Percentiles rank a stretch among this genome's conserved stretches.
Conservation (phyloP, 2,797 vertebrate genomes). For the Graptemys geographica region DNA sequence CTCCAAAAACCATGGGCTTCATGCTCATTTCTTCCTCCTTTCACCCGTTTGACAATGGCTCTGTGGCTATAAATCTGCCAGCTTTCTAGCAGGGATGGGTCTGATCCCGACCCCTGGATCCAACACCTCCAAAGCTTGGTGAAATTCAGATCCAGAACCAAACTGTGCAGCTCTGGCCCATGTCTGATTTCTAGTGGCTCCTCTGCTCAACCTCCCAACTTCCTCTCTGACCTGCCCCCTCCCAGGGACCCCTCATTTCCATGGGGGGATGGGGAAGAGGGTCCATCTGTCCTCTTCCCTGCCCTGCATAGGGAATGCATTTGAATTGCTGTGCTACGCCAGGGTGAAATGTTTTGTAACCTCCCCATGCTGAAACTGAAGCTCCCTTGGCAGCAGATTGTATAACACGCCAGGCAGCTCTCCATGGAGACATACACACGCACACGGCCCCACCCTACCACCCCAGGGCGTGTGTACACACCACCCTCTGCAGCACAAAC, state of each 20-base stretch:
- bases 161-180: background rate
- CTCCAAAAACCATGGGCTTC: background rate
- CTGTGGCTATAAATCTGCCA: background rate
- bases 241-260: background rate
- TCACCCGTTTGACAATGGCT: background rate
- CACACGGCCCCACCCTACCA: background rate
- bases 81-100: background rate
- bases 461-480: background rate
- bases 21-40: background rate
- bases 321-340: background rate
- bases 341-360: background rate
- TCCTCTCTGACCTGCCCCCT: too few species aligned
- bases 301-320: background rate
- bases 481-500: background rate
- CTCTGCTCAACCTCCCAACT: background rate
- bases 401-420: background rate
- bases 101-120: background rate
- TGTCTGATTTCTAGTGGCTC: background rate
- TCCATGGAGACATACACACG: background rate
- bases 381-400: background rate
- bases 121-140: background rate
- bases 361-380: background rate
- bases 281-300: background rate
- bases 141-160: background rate
- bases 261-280: background rate